phyloP scores from a whole-genome alignment of 2,888 invertebrate species.

The Lamellibrachia satsuma region DNA sequence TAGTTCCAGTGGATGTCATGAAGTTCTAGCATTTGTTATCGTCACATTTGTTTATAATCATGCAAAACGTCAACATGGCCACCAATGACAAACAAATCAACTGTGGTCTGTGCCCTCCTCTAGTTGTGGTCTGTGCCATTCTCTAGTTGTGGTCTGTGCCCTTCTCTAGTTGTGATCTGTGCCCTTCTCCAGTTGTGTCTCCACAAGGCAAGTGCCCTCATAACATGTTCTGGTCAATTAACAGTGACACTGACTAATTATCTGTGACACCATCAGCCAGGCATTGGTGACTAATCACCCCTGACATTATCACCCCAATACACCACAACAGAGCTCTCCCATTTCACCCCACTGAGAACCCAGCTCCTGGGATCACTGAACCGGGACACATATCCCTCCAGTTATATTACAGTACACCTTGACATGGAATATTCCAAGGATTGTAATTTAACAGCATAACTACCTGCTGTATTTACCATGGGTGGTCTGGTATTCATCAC shows the following conservation, averaged over 20 bases:
- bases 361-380: neutral
- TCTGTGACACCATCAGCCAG: neutral
- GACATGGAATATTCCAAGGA: neutral
- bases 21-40: no score
- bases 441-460: neutral
- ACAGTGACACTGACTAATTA: neutral
- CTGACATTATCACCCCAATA: neutral
- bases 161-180: no score
- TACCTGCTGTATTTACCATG: neutral
- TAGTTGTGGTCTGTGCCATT: no score
- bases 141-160: no score
- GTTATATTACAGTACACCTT: neutral
- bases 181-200: no score
- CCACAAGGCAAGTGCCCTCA: neutral
- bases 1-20: no score
- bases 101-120: no score
- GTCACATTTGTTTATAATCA: no score
- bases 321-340: neutral
- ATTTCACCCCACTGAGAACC: neutral
- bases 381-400: neutral
- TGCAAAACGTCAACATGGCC: no score
- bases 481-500: neutral
- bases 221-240: neutral
- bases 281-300: neutral
- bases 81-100: no score